A percentile compares a stretch with the other conserved stretches of the same genome.
phyloP scores from a whole-genome alignment of 53 echinoderm and acorn worm species.

The Apostichopus leukothele region DNA sequence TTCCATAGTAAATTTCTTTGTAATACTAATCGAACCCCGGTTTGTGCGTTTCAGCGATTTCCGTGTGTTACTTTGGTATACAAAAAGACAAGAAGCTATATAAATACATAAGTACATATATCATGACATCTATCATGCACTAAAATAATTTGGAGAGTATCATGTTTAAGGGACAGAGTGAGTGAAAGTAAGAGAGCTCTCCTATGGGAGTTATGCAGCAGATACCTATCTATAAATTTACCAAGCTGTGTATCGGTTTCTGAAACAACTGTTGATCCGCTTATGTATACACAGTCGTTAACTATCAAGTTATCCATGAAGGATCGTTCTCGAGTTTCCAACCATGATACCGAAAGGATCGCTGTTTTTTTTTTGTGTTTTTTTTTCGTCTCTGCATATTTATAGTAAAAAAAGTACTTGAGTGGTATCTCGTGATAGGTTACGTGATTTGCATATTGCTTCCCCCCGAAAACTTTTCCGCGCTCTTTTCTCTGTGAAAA shows the following conservation, averaged over 20 bases:
- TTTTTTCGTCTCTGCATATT: background rate
- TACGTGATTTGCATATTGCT: conserved; percentile 6
- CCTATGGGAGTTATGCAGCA: background rate
- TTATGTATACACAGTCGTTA: background rate
- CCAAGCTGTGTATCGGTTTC: background rate
- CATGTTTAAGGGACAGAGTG: background rate
- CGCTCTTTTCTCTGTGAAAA: background rate
- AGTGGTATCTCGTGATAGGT: background rate
- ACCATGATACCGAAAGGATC: background rate
- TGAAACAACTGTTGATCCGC: conserved; percentile 11
- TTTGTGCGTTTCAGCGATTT: too few relatives aligned
- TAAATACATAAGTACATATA: background rate
- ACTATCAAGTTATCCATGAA: conserved; percentile 21
- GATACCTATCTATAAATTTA: background rate
- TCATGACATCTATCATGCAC: background rate
- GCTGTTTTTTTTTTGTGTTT: background rate
- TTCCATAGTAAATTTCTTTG: too few relatives aligned
- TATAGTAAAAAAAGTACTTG: background rate
- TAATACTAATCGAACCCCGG: too few relatives aligned
- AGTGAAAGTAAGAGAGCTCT: background rate
- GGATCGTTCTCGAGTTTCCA: background rate
- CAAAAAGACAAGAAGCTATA: background rate
- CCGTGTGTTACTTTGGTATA: too few relatives aligned
- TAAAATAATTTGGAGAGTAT: background rate
- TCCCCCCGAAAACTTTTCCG: background rate